phyloP scores from a whole-genome alignment of 1,140 invertebrate genomes.

The Centruroides vittatus region DNA sequence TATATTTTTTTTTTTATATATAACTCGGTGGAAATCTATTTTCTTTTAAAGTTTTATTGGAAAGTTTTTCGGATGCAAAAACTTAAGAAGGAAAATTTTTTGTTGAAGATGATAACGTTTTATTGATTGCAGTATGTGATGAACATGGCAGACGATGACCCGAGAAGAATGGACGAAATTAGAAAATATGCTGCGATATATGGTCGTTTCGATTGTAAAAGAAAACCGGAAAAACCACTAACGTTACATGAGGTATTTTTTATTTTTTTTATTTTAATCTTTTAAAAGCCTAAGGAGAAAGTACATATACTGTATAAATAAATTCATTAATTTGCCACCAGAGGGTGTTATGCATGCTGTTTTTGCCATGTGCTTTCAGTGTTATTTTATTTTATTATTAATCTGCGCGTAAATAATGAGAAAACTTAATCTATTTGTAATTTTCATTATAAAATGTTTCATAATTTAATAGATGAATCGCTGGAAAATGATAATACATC shows the following conservation, averaged over 20 bases:
- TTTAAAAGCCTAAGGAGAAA: too few species aligned
- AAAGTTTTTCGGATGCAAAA: too few species aligned
- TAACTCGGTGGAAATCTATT: too few species aligned
- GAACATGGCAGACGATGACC: slow-evolving; percentile 75
- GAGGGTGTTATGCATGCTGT: too few species aligned
- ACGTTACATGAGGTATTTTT: slow-evolving; percentile 74
- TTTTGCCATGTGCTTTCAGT: too few species aligned
- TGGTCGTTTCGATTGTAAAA: slow-evolving; percentile 84
- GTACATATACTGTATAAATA: too few species aligned
- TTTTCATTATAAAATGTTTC: not conserved
- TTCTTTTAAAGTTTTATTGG: too few species aligned
- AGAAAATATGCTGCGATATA: slow-evolving; percentile 94
- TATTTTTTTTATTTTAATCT: not conserved
- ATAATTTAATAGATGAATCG: not conserved
- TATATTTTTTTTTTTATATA: too few species aligned
- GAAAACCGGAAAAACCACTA: slow-evolving; percentile 87
- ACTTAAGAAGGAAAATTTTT: too few species aligned
- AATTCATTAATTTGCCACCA: too few species aligned
- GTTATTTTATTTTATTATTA: not conserved
- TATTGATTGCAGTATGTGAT: slow-evolving; percentile 52
- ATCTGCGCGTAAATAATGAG: not conserved
- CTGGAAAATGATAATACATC: not conserved
- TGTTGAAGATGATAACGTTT: not conserved
- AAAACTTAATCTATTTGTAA: not conserved
- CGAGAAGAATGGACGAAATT: slow-evolving; percentile 78